Evolutionary conservation across 2,888 invertebrate genomes (phyloP), one percentile per base, ranked within the genome.

Genomic region (Caenorhabditis imperialis): DNA sequence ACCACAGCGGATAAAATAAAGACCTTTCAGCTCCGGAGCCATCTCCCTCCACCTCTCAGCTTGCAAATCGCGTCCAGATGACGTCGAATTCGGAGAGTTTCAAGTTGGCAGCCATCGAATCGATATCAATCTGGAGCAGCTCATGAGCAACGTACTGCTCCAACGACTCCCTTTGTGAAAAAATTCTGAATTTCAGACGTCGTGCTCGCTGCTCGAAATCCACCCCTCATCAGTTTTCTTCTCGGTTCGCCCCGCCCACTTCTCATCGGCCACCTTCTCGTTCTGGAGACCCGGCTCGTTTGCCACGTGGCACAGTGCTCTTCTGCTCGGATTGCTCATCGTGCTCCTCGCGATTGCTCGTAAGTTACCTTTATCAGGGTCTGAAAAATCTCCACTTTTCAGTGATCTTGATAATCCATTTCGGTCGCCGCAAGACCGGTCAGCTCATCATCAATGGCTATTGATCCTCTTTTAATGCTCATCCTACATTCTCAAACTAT

Each of bases 391-490:
- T 23, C 8, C 22, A 25, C 10, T 37, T 58, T 69, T 51, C 58
- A 70, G 70, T 70, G 70, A 30, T 61, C 4, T 12, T 61, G 1
- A 70, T 70, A 16, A 37, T 70, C 42, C 20, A 61, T 27, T 55
- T 61, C 16, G 61, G 55, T 20, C 35, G 70, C 5, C 48, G 47
- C 5, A 70, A 70, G 55, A 61, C 61, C 16, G 70, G 70, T 35
- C 54, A 61, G n/a, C 44, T 70, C 10, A 20, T 27, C 7, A 70
- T 70, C 54, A 70, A 60, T 30, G 20, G 25, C 12, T 44, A 51
- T 10, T 42, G 40, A 10, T n/a, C n/a, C n/a, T n/a, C n/a, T n/a
- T n/a, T n/a, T n/a, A n/a, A n/a, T n/a, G n/a, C n/a, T n/a, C n/a
- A n/a, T n/a, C n/a, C n/a, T n/a, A n/a, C n/a, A n/a, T n/a, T n/a